phyloP scores from a whole-genome alignment of 1,140 invertebrate genomes.

The Diachasma alloeum region DNA sequence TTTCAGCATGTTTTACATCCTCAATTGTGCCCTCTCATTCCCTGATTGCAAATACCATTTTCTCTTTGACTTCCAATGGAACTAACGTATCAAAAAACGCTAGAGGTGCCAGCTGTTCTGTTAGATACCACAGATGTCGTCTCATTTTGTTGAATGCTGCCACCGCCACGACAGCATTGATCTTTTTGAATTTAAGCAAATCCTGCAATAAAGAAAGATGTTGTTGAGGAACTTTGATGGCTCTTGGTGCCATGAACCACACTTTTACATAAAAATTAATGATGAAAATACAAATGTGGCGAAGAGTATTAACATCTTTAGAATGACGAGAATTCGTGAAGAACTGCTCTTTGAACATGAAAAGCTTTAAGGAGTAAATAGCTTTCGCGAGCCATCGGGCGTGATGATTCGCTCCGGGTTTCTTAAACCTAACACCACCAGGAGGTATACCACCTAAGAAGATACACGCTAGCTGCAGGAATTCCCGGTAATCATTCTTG shows the following conservation, averaged over 20 bases:
- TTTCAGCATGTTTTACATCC: background rate
- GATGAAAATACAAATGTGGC: conserved; percentile 42
- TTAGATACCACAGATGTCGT: conserved; percentile 40
- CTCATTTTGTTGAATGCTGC: conserved; percentile 31
- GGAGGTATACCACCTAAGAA: conserved; percentile 25
- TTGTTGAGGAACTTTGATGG: conserved; percentile 33
- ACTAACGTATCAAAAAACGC: conserved; percentile 31
- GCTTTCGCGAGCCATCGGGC: conserved; percentile 39
- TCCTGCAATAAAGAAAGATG: conserved; percentile 9
- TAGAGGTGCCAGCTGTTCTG: conserved; percentile 26
- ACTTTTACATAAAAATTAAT: conserved; percentile 38
- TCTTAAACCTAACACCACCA: conserved; percentile 16
- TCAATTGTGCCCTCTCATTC: background rate
- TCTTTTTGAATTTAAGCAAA: conserved; percentile 30
- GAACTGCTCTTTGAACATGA: conserved; percentile 34
- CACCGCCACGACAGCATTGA: conserved; percentile 29
- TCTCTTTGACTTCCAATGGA: conserved; percentile 24
- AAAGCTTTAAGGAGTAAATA: conserved; percentile 38
- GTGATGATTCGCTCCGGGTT: conserved; percentile 33
- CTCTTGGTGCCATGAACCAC: conserved; percentile 37
- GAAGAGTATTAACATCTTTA: conserved; percentile 37
- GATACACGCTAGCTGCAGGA: conserved; percentile 27
- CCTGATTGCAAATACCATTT: conserved; percentile 25
- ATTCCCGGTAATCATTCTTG: conserved; percentile 33
- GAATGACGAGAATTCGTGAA: background rate